Base-by-base conservation (phyloP, 2,113 vertebrate genomes). In the Meriones unguiculatus region DNA sequence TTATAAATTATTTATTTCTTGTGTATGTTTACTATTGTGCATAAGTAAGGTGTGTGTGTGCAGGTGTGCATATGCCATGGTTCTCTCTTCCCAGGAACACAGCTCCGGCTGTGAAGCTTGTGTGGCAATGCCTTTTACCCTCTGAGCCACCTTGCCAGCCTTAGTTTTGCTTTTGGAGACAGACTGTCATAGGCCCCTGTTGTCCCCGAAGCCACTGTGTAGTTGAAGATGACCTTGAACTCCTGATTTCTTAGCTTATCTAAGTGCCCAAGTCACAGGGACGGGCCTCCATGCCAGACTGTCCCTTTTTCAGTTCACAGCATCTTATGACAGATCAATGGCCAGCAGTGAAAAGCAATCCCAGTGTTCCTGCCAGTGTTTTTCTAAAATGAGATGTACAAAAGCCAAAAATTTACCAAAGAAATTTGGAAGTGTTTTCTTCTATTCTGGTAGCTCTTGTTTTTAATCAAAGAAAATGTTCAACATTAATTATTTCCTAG, bases 401-500 rank as follows among this genome's bases (percentile, higher is more conserved):
- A 82, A 84, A 94, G 50, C 20, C 70, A 32, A 87, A 81, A 30
- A 46, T 87, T 65, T 85, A 59, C n/a, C 46, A 88, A 91, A 77
- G 28, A 65, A 87, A 87, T n/a, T 35, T 54, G n/a, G 14, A 95
- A 88, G 4, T 69, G 50, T 70, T 81, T 89, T 91, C 50, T 69
- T 10, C 22, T 30, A 78, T 76, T 6, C 59, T n/a, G 41, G 30
- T 92, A 92, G 28, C 72, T 90, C 32, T 2, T 95, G 35, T 54
- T 93, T 98, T 95, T 15, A 77, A 89, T 59, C n/a, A 93, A 35
- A 91, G 38, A 96, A 6, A 50, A 30, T 2, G 15, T 77, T 52
- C 17, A 87, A 77, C 50, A 7, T 92, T 90, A 15, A 70, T 80
- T 97, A 9, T 41, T 91, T 92, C 50, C 41, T 94, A 8, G 72